phyloP scores from a whole-genome alignment of 2,113 vertebrate genomes.

The Eolophus roseicapilla region DNA sequence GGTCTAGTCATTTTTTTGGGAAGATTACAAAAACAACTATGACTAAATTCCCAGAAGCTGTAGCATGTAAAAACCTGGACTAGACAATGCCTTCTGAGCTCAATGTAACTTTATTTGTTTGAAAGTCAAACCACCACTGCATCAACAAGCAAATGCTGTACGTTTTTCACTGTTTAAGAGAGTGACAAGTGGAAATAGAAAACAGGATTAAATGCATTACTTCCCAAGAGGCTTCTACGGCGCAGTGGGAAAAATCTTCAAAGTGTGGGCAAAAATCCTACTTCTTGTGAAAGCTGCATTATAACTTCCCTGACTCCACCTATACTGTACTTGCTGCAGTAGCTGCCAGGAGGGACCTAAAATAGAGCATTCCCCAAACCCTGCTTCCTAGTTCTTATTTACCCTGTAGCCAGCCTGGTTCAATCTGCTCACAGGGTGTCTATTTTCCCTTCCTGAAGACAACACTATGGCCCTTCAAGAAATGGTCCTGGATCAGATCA shows the following conservation, averaged over 20 bases:
- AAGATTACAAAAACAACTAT: constrained; percentile 37
- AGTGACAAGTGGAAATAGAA: neutral
- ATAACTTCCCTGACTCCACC: neutral
- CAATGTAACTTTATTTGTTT: neutral
- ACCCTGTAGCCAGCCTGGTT: neutral
- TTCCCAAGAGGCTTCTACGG: neutral
- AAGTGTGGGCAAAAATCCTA: neutral
- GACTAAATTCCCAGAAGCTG: constrained; percentile 35
- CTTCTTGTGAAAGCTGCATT: neutral
- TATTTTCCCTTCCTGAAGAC: neutral
- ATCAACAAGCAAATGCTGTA: neutral
- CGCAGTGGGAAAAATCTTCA: neutral
- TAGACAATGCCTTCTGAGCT: constrained; percentile 7
- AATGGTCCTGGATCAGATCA: rapidly evolving
- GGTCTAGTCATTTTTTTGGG: neutral
- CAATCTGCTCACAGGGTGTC: rapidly evolving
- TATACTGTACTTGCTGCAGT: neutral
- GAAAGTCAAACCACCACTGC: neutral
- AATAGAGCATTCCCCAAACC: neutral
- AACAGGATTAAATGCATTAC: neutral
- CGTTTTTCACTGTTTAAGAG: neutral
- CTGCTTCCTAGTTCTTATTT: neutral
- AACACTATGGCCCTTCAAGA: neutral
- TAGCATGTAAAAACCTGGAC: neutral
- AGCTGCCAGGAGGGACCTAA: neutral